Evolutionary conservation across 2,888 invertebrate species (phyloP), one percentile per base, ranked within the genome.

Genomic region (Elysia crispata): DNA sequence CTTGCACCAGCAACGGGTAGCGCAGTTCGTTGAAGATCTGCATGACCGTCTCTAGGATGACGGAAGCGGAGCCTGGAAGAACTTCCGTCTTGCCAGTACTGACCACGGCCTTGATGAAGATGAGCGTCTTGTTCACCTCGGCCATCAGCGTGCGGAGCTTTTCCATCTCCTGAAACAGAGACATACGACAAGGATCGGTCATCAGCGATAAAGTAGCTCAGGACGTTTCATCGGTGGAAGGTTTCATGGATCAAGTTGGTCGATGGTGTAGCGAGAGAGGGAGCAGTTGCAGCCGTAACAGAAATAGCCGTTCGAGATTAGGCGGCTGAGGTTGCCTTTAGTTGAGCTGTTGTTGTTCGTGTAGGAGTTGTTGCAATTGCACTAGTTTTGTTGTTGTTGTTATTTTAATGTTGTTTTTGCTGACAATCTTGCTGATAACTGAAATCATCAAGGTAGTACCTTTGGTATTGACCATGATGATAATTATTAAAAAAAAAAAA

Each of bases 21-120:
- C 87, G 86, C 31, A 91, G 85, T 41, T 89, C 83, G 15, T 85
- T 87, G 83, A 88, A 89, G 74, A 91, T 86, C 78, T 91, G 91
- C 91, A 97, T 96, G 86, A 98, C 96, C 79, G 96, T 96, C 92
- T 98, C 98, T 91, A 98, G 94, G 84, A 98, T 96, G 89, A 98
- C 96, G 74, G 97, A 97, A 83, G 97, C 97, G 92, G 97, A 97
- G 84, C 97, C 97, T 1, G 97, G 97, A 87, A 98, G 93, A 94
- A 98, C 97, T 93, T 97, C 97, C 89, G 97, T 94, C 92, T 96
- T 97, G 92, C 96, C 95, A 93, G 97, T 97, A 82, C 95, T 95
- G 86, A 98, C 96, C 83, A 97, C 97, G 93, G 97, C 97, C 88
- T 96, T 95, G 92, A 98, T 97, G 93, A 97, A 97, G 91, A 95